A percentile compares a stretch with the other conserved stretches of the same genome.
phyloP scores from a whole-genome alignment of 2,888 invertebrate genomes.

The Dilophus febrilis region DNA sequence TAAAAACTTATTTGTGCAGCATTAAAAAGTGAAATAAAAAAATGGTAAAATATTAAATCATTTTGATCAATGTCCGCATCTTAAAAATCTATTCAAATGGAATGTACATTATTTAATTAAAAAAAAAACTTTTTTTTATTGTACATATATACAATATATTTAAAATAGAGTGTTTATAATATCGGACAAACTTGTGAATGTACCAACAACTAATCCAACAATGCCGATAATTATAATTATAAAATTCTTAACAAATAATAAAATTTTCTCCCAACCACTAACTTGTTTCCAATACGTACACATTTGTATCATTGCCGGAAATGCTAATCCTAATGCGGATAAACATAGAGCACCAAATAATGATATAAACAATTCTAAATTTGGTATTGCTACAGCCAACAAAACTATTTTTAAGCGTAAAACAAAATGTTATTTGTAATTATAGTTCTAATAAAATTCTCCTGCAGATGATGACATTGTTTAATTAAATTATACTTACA shows the following conservation, averaged over 20 bases:
- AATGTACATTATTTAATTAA: no score
- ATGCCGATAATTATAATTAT: slow-evolving; percentile 46
- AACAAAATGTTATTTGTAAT: not conserved
- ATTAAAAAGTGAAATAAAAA: no score
- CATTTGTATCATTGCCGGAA: slow-evolving; percentile 77
- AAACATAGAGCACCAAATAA: slow-evolving; percentile 78
- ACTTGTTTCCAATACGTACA: slow-evolving; percentile 61
- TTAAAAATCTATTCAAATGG: no score
- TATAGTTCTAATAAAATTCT: not conserved
- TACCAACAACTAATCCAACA: slow-evolving; percentile 50
- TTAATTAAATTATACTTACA: not conserved
- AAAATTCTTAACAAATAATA: slow-evolving; percentile 43
- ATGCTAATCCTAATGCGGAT: slow-evolving; percentile 73
- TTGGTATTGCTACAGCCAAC: slow-evolving; percentile 70
- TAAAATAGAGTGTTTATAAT: no score
- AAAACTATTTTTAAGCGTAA: slow-evolving; percentile 38
- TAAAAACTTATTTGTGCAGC: no score
- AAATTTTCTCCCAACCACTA: slow-evolving; percentile 34
- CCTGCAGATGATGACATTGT: not conserved
- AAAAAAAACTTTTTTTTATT: no score
- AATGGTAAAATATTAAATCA: no score
- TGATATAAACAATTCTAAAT: slow-evolving; percentile 63
- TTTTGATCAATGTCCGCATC: no score
- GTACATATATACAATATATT: no score
- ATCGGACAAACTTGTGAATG: slow-evolving; percentile 38